Base-by-base conservation (phyloP, 2,113 vertebrate genomes). In the Toxotes chatareus region DNA sequence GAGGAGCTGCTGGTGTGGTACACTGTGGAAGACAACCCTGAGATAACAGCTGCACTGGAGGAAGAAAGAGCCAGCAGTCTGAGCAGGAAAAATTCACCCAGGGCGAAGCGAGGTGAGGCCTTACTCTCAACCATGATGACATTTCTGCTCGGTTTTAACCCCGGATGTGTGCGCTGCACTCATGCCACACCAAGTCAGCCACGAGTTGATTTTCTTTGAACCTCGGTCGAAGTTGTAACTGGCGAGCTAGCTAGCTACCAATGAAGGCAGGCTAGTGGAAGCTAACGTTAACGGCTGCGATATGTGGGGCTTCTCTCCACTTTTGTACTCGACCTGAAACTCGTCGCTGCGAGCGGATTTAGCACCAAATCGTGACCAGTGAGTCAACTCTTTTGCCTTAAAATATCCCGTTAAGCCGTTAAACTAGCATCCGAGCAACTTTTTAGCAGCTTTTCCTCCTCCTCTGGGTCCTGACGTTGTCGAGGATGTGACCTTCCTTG, bases 21-120 rank as follows among this genome's bases (percentile, higher is more conserved):
- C 97, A 97, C 97, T 92, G 97, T 97, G 95, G 96, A 97, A 96
- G 97, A 97, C 96, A 97, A 96, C 96, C 96, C 98, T 34, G 97
- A 97, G 96, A 97, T 99, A 97, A 97, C 97, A 94, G 97, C 97
- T 95, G 97, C 97, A 92, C 95, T 97, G 91, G 96, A 98, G 96
- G 98, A 99, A 96, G 98, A 98, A 95, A 95, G 96, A 96, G 90
- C 85, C 88, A 96, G 95, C 95, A 94, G 94, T 89, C 95, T 95
- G 79, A 95, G 88, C 95, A 96, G 95, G 93, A 96, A 93, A 92
- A 95, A 94, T 82, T 96, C 96, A 19, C 94, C 96, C 80, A 95
- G 96, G 84, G 86, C 92, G 36, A 94, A 89, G 75, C 93, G 94
- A 96, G 95, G 95, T 96, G 92, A 93, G 93, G 84, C 79, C 87